Percentiles rank a stretch among this genome's conserved stretches.
These are phyloP conservation scores for Oreortyx pictus DNA, from an alignment of 2,797 vertebrate species.

Conservation along the genomic window DNA sequence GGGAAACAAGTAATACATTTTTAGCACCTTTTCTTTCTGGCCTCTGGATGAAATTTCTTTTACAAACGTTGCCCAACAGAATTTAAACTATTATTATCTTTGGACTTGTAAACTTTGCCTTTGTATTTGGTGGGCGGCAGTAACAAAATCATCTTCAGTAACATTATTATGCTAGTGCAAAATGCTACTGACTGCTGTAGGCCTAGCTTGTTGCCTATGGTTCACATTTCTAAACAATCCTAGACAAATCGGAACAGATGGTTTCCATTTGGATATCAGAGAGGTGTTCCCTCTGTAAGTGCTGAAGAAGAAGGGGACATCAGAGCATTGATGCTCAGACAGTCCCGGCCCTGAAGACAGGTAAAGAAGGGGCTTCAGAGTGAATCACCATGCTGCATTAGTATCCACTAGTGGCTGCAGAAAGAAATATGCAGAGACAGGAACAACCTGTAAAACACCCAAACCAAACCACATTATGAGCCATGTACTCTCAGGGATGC, in stretches of 20 bases:
- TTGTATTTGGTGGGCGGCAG: neutral
- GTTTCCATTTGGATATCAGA: neutral
- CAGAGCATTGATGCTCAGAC: neutral
- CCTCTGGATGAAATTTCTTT: neutral
- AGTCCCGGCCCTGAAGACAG: neutral
- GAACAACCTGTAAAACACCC: neutral
- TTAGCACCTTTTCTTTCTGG: neutral
- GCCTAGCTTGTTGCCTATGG: neutral
- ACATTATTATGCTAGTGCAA: neutral
- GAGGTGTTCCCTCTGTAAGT: neutral
- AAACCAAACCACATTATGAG: neutral
- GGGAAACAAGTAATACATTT: neutral
- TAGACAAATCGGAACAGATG: neutral
- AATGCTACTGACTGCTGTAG: neutral
- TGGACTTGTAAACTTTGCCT: neutral
- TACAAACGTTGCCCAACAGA: neutral
- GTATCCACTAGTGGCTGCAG: neutral
- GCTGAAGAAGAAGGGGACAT: neutral
- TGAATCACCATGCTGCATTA: neutral
- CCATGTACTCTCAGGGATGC: neutral
- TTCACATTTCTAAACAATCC: neutral
- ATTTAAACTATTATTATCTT: neutral
- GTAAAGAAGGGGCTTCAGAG: rapidly evolving
- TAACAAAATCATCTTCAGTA: neutral
- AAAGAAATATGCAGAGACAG: neutral